These are phyloP conservation scores for Magallana gigas DNA, from an alignment of 1,140 invertebrate species.

Conservation along the genomic window DNA sequence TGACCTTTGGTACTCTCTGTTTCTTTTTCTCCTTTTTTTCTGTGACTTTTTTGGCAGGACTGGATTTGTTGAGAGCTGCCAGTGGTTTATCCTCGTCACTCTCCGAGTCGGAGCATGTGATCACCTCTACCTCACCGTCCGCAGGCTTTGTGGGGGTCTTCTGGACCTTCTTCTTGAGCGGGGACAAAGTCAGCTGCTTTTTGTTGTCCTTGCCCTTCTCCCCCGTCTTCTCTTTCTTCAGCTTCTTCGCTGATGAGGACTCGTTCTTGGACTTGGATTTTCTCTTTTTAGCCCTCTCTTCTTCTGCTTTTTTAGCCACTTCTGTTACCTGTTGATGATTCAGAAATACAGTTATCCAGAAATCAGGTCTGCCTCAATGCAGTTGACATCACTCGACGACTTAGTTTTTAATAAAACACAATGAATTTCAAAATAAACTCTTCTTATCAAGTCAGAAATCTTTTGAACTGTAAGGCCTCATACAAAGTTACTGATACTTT, in stretches of 20 bases:
- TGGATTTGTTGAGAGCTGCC: constrained; percentile 26
- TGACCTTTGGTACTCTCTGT: constrained; percentile 6
- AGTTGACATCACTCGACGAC: too few relatives aligned
- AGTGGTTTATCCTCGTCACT: constrained; percentile 54
- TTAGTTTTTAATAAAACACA: too few relatives aligned
- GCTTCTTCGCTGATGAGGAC: constrained; percentile 59
- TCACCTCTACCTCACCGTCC: neutral
- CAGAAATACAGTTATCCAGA: neutral
- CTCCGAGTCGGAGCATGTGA: neutral
- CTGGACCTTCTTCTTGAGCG: constrained; percentile 56
- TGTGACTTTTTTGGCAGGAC: constrained; percentile 5
- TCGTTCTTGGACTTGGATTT: constrained; percentile 52
- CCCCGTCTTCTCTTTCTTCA: constrained; percentile 60
- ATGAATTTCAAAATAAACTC: too few relatives aligned
- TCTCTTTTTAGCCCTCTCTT: constrained; percentile 58
- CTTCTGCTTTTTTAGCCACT: constrained; percentile 63
- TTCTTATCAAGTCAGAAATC: too few relatives aligned
- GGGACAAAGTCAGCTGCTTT: constrained; percentile 50
- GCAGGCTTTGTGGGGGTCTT: neutral
- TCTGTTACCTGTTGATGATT: constrained; percentile 66
- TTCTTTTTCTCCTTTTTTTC: constrained; percentile 37
- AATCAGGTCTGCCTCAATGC: too few relatives aligned
- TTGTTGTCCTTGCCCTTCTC: constrained; percentile 61
- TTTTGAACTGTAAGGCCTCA: too few relatives aligned
- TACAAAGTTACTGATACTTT: too few relatives aligned